phyloP scores from a whole-genome alignment of 2,113 vertebrate species.

The Callospermophilus lateralis region DNA sequence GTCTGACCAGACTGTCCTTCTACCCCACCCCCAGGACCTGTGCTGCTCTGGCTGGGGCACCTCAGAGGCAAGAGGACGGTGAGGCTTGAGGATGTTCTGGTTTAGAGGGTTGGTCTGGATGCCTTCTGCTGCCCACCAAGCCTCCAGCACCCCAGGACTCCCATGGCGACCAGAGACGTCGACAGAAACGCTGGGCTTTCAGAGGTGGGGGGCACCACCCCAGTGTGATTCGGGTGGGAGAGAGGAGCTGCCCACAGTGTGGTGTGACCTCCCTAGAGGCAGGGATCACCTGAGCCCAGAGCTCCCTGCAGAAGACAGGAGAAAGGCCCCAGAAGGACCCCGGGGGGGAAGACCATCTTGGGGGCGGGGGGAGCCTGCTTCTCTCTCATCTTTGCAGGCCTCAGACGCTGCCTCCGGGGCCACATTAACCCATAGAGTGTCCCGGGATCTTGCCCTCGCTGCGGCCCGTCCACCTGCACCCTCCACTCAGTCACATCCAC shows the following conservation, averaged over 20 bases:
- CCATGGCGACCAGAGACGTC: background rate
- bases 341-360: background rate
- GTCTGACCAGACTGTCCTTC: background rate
- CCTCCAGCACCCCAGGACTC: background rate
- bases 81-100: background rate
- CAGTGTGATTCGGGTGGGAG: background rate
- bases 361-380: rapidly evolving
- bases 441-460: background rate
- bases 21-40: background rate
- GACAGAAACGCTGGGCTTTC: background rate
- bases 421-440: background rate
- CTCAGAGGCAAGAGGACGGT: background rate
- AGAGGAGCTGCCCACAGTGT: background rate
- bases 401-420: background rate
- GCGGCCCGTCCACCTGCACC: background rate
- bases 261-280: background rate
- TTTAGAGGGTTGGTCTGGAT: background rate
- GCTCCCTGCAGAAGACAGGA: background rate
- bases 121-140: background rate
- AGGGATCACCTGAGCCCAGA: background rate
- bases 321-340: background rate
- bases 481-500: background rate
- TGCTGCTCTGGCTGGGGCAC: background rate
- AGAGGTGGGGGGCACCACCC: background rate
- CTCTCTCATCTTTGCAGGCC: background rate